Evolutionary conservation across 1,140 invertebrate species (phyloP).

Genomic region (Drosophila leontia): DNA sequence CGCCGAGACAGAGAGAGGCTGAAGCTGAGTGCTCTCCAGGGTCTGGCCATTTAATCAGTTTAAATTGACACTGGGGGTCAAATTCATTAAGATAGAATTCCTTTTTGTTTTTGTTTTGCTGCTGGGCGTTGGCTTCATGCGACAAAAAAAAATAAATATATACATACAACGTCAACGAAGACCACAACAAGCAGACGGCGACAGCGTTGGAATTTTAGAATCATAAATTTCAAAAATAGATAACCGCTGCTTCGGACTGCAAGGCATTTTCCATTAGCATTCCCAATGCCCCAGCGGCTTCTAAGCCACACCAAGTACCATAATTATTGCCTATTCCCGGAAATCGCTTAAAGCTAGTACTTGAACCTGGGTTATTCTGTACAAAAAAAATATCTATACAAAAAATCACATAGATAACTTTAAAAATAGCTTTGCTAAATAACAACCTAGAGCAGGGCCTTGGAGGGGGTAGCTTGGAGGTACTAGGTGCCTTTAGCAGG

Average conservation of each 20-base stretch:
- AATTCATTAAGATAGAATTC: slow-evolving; percentile 83
- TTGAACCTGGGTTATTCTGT: slow-evolving; percentile 8
- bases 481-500: slow-evolving; percentile 43
- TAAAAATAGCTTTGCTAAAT: slow-evolving; percentile 53
- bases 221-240: slow-evolving; percentile 70
- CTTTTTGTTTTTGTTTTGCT: slow-evolving; percentile 69
- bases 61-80: slow-evolving; percentile 83
- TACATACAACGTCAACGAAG: slow-evolving; percentile 14
- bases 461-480: slow-evolving; percentile 4
- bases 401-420: slow-evolving; percentile 62
- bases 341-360: slow-evolving; percentile 38
- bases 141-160: slow-evolving; percentile 1
- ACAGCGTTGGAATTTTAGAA: slow-evolving; percentile 46
- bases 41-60: slow-evolving; percentile 79
- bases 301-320: slow-evolving; percentile 19
- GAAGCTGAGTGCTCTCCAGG: slow-evolving; percentile 32
- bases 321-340: slow-evolving; percentile 47
- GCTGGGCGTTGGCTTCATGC: slow-evolving; percentile 60
- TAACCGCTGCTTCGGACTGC: slow-evolving; percentile 30
- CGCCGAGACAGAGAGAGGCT: neutral
- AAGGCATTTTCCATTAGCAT: slow-evolving; percentile 67
- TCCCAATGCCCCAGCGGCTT: neutral
- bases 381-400: slow-evolving; percentile 28
- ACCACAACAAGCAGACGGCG: slow-evolving; percentile 2
- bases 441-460: slow-evolving; percentile 28